Conservation (phyloP, 2,888 invertebrate genomes). For the Athrips mouffetella region DNA sequence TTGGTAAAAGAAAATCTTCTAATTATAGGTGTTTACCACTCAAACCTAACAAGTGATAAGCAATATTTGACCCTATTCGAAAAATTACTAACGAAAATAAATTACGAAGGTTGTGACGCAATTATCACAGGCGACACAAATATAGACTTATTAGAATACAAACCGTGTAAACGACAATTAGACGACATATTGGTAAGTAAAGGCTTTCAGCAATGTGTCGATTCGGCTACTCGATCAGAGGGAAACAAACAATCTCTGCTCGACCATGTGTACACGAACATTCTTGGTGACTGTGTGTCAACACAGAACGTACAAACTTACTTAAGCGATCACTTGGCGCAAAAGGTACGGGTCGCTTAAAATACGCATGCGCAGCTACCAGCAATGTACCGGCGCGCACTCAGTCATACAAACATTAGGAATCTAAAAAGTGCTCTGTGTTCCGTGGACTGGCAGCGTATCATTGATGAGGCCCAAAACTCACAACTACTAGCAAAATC, state of each 20-base stretch:
- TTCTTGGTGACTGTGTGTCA: neutral
- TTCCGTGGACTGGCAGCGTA: too few species aligned
- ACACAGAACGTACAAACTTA: neutral
- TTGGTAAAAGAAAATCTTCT: neutral
- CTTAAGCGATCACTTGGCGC: constrained; percentile 2
- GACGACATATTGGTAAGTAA: neutral
- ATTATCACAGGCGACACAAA: constrained; percentile 3
- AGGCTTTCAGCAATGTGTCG: neutral
- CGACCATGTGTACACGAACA: constrained; percentile 4
- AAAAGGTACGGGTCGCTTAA: too few species aligned
- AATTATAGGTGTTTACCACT: neutral
- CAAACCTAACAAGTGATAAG: neutral
- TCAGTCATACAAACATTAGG: too few species aligned
- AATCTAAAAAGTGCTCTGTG: too few species aligned
- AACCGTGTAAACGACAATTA: neutral
- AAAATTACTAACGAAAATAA: neutral
- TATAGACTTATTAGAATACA: neutral
- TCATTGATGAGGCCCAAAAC: too few species aligned
- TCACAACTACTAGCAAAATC: too few species aligned
- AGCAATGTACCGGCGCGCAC: too few species aligned
- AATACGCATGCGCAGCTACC: too few species aligned
- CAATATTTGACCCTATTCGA: neutral
- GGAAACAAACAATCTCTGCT: neutral
- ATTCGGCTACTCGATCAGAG: neutral
- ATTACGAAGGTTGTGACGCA: neutral